Evolutionary conservation across 2,113 vertebrate species (phyloP), one percentile per base, ranked within the genome.

Genomic region (Lepus americanus): DNA sequence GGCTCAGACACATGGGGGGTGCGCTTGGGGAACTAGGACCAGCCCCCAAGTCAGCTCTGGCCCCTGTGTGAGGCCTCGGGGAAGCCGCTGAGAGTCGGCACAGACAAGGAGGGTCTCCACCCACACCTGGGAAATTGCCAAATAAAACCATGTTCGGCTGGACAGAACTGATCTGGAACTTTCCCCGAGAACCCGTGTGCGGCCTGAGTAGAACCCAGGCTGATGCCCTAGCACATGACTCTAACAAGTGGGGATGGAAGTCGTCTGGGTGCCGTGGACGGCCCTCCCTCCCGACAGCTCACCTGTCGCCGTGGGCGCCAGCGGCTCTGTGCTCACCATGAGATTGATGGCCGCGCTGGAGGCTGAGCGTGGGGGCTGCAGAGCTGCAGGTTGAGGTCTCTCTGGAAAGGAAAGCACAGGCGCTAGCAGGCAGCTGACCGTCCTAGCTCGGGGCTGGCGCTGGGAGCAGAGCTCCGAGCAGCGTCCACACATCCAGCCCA

Each of bases 271-370:
- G 10, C 53, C 25, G 17, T 9, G 1, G 1, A 4, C 0, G 0
- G 72, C 17, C 55, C 27, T 0, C 0, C 0, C 0, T 1, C 25
- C 13, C n/a, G 69, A 79, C 0, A 4, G 98, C 99, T 99, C 97
- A 99, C 99, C 98, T 27, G 78, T 98, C 70, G 98, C 97, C 0
- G 98, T 98, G 78, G 95, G 97, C 87, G 98, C 98, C 98, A 99
- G 92, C 0, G 99, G 99, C 55, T 98, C 97, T 0, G 98, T 96
- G 53, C 95, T 98, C 96, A 98, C 97, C 96, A 98, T 96, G 33
- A 97, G 94, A 77, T 98, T 98, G 89, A 97, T 64, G 85, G 92
- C 74, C 7, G 67, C 67, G 9, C 79, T 97, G 2, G 98, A 89
- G n/a, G 95, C 93, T 72, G 94, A 11, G 84, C 97, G 96, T 25